Evolutionary conservation across 2,888 invertebrate genomes (phyloP).

Genomic region (Caenorhabditis angaria): DNA sequence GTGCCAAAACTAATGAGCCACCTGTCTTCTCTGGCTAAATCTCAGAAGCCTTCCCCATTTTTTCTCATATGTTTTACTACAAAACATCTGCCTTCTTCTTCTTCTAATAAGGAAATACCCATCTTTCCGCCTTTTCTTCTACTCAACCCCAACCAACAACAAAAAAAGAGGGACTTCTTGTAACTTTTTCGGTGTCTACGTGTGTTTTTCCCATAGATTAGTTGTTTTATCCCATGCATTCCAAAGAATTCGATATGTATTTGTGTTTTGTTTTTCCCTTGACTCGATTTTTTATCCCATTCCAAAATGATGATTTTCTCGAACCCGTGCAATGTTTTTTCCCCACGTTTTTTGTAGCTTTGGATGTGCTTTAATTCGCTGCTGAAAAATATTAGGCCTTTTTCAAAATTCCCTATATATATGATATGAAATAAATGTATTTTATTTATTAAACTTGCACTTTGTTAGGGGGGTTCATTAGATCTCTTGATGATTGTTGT

Average conservation of each 20-base stretch:
- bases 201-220: conserved; percentile 1
- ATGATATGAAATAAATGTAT: too few relatives aligned
- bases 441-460: too few relatives aligned
- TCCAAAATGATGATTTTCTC: background rate
- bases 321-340: background rate
- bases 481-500: too few relatives aligned
- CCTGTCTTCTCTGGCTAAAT: background rate
- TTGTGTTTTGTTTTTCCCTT: conserved; percentile 5
- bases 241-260: conserved; percentile 14
- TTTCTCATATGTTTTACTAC: background rate
- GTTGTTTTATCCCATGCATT: conserved; percentile 1
- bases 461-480: too few relatives aligned
- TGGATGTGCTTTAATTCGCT: conserved; percentile 39
- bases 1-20: conserved; percentile 12
- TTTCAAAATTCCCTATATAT: too few relatives aligned
- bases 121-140: background rate
- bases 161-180: background rate
- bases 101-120: conserved; percentile 1
- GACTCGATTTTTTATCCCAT: background rate
- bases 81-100: background rate
- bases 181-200: conserved; percentile 3
- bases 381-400: too few relatives aligned
- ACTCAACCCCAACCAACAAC: background rate
- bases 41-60: background rate
- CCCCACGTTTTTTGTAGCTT: conserved; percentile 14